Evolutionary conservation across 2,113 vertebrate species (phyloP).

Genomic region (Galemys pyrenaicus): DNA sequence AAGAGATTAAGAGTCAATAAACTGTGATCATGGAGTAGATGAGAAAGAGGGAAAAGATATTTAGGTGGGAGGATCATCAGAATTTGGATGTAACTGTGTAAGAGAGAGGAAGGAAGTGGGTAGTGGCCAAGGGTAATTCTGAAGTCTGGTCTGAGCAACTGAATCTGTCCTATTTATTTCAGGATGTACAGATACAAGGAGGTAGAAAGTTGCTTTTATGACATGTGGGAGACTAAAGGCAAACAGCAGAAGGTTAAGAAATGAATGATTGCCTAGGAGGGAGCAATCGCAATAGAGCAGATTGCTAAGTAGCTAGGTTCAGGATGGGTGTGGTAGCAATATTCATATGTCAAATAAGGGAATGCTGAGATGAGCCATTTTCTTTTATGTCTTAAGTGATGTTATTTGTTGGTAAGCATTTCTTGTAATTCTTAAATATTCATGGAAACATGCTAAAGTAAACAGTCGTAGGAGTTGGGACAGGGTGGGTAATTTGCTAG

Average conservation of each 20-base stretch:
- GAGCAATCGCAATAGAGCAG: not conserved
- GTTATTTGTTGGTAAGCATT: not conserved
- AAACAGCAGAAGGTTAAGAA: not conserved
- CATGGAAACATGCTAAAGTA: slow-evolving; percentile 37
- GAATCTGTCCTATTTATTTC: not conserved
- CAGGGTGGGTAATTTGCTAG: slow-evolving; percentile 35
- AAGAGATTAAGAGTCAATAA: not conserved
- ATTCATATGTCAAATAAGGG: not conserved
- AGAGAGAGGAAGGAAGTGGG: not conserved
- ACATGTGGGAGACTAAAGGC: not conserved
- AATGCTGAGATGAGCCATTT: not conserved
- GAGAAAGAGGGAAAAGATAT: not conserved
- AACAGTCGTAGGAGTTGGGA: slow-evolving; percentile 23
- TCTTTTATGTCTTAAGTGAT: slow-evolving; percentile 4
- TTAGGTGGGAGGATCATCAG: not conserved
- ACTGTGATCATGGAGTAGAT: not conserved
- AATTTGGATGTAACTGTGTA: not conserved
- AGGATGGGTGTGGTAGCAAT: not conserved
- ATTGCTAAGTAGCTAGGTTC: not conserved
- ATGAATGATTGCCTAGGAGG: not conserved
- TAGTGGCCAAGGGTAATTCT: not conserved
- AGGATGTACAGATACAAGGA: not conserved
- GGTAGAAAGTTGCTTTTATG: not conserved
- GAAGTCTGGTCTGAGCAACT: not conserved
- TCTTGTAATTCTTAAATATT: slow-evolving; percentile 47